A percentile compares a stretch with the other conserved stretches of the same genome.
Conservation (phyloP, 2,113 vertebrate genomes). For the Tauraco erythrolophus region DNA sequence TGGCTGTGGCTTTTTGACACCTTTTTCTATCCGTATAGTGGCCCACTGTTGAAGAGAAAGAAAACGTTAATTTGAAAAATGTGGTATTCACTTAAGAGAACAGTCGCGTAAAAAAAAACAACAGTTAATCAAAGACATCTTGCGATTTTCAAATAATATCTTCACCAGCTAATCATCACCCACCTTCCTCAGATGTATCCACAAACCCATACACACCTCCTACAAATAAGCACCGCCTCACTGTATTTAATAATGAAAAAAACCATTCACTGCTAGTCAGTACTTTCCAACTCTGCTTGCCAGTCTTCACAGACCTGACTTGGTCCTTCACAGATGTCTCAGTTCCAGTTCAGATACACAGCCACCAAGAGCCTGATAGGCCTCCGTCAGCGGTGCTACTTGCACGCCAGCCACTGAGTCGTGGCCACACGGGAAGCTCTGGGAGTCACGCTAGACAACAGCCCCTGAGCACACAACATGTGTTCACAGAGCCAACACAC, state of each 20-base stretch:
- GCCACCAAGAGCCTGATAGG: background rate
- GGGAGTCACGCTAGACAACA: background rate
- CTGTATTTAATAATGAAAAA: background rate
- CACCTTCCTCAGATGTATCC: background rate
- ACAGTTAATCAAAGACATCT: background rate
- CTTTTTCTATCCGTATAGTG: constrained; percentile 89
- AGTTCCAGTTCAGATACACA: background rate
- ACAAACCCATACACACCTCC: background rate
- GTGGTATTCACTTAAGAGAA: background rate
- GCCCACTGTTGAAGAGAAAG: constrained; percentile 87
- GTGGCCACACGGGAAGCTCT: fast-evolving
- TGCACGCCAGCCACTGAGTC: fast-evolving
- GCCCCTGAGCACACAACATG: fast-evolving
- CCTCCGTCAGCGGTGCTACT: background rate
- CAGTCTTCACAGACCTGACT: background rate
- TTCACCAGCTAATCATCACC: background rate
- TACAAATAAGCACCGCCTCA: background rate
- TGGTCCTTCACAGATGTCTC: background rate
- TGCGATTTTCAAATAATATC: background rate
- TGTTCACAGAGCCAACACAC: background rate
- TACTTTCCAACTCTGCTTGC: background rate
- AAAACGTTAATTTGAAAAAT: background rate
- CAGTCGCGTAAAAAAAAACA: background rate
- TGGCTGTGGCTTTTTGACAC: constrained; percentile 70
- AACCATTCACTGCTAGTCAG: background rate